These are phyloP conservation scores for Laticauda colubrina DNA, from an alignment of 2,113 vertebrate genomes.

Conservation along the genomic window DNA sequence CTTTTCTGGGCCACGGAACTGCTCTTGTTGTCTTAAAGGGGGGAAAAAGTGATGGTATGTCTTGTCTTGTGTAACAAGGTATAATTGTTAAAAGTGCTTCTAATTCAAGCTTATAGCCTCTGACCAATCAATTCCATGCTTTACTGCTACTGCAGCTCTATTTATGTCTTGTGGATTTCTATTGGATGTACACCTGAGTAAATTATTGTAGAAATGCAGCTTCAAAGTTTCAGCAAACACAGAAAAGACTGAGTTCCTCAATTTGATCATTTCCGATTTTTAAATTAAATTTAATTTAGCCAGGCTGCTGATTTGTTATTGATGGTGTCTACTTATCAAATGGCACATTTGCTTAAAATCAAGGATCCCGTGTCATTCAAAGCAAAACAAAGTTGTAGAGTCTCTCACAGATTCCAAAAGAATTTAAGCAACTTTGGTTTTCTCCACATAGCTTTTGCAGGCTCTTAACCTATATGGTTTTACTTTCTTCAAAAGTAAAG, in stretches of 20 bases:
- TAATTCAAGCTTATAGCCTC: not conserved
- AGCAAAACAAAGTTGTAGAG: not conserved
- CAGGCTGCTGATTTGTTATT: not conserved
- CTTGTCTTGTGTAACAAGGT: constrained; percentile 14
- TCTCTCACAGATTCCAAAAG: not conserved
- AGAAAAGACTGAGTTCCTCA: constrained; percentile 9
- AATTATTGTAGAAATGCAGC: not conserved
- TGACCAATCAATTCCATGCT: not conserved
- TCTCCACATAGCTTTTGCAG: not conserved
- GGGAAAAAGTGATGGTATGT: constrained; percentile 13
- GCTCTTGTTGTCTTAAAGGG: constrained; percentile 26
- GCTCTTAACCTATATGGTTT: constrained; percentile 4
- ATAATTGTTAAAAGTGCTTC: not conserved
- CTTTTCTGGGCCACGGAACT: constrained; percentile 41
- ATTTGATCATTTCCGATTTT: not conserved
- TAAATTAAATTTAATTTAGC: not conserved
- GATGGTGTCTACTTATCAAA: not conserved
- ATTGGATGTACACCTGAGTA: not conserved
- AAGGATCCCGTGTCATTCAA: not conserved
- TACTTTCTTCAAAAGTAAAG: not conserved
- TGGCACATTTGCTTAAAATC: constrained; percentile 8
- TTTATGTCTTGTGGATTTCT: not conserved
- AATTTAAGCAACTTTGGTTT: constrained; percentile 17
- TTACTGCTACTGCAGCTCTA: not conserved
- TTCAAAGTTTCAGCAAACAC: not conserved